phyloP scores from a whole-genome alignment of 2,113 vertebrate genomes.

The Microcebus lehilahytsara region DNA sequence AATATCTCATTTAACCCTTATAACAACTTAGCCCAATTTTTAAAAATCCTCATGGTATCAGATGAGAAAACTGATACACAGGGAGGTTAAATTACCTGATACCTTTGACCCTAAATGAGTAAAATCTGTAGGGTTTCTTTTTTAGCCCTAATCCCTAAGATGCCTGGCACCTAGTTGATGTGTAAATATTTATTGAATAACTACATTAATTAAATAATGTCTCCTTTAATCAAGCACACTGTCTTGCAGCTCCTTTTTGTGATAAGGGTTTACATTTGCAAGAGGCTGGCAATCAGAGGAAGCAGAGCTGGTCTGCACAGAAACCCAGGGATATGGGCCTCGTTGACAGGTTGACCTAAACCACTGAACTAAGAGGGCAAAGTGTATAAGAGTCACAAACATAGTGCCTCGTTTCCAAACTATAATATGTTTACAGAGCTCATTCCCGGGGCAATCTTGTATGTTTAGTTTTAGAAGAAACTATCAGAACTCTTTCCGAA shows the following conservation, averaged over 20 bases:
- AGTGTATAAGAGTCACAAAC: neutral
- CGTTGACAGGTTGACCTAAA: neutral
- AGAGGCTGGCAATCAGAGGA: neutral
- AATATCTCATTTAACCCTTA: neutral
- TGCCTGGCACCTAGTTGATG: neutral
- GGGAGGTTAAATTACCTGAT: neutral
- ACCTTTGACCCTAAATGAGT: neutral
- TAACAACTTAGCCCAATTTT: neutral
- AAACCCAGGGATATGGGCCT: neutral
- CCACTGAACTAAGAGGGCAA: neutral
- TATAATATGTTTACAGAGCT: neutral
- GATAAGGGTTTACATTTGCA: neutral
- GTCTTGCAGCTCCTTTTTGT: neutral
- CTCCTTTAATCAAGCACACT: neutral
- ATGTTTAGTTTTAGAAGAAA: slow-evolving; percentile 30
- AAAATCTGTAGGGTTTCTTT: neutral
- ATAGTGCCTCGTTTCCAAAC: neutral
- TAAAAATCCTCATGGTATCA: neutral
- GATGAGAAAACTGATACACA: neutral
- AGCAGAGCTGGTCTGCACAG: neutral
- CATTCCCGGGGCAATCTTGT: neutral
- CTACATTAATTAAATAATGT: neutral
- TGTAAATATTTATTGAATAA: neutral
- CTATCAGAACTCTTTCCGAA: neutral
- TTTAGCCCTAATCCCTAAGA: neutral